Conservation (phyloP, 2,113 vertebrate genomes). For the Ptyas mucosa region DNA sequence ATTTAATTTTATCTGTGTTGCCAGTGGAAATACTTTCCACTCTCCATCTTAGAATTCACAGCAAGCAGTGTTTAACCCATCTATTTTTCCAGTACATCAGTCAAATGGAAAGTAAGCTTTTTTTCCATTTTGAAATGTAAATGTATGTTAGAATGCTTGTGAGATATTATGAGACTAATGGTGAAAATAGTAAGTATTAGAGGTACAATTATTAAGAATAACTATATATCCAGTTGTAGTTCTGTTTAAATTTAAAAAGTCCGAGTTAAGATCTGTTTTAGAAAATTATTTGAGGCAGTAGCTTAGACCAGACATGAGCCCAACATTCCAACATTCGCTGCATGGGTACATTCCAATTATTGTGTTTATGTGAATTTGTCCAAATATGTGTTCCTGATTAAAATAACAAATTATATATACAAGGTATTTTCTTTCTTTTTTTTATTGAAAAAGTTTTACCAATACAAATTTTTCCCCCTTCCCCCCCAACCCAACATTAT, state of each 20-base stretch:
- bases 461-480: too few species aligned
- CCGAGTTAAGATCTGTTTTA: background rate
- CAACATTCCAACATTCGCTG: background rate
- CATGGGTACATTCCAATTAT: background rate
- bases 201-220: background rate
- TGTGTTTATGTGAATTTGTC: background rate
- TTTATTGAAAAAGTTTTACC: too few species aligned
- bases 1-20: background rate
- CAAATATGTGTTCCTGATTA: background rate
- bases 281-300: background rate
- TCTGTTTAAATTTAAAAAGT: background rate
- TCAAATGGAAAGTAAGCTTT: background rate
- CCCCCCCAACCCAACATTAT: too few species aligned
- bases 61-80: background rate
- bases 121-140: background rate
- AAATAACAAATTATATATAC: background rate
- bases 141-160: background rate
- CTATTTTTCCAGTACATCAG: background rate
- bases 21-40: slow-evolving; percentile 41
- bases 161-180: background rate
- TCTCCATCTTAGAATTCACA: background rate
- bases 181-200: background rate
- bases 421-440: background rate
- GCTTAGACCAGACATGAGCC: background rate
- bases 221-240: background rate